Evolutionary conservation across 30 jellyfish, hydroid and myxozoan genomes (phyloP).

Genomic region (Rhopilema esculentum): DNA sequence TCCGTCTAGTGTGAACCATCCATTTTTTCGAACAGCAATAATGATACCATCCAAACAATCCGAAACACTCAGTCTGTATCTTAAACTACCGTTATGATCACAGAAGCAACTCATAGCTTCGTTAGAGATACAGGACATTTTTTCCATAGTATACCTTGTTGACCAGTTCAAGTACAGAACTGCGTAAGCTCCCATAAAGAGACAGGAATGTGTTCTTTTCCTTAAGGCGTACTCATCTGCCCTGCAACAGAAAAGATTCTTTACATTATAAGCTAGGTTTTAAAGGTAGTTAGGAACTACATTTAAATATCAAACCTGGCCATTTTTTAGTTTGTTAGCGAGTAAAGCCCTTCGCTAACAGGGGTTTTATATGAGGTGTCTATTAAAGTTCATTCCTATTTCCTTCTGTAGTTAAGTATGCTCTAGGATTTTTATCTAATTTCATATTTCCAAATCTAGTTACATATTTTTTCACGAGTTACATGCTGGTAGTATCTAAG

Average conservation of each 20-base stretch:
- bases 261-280: neutral
- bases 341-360: too few relatives aligned
- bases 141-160: slow-evolving; percentile 69
- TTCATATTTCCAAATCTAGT: too few relatives aligned
- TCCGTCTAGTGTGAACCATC: slow-evolving; percentile 51
- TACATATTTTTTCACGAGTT: too few relatives aligned
- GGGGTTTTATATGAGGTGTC: too few relatives aligned
- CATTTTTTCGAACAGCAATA: slow-evolving; percentile 15
- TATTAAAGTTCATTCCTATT: too few relatives aligned
- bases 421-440: too few relatives aligned
- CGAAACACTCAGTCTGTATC: slow-evolving; percentile 68
- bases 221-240: slow-evolving; percentile 42
- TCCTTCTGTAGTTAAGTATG: too few relatives aligned
- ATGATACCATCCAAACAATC: slow-evolving; percentile 80
- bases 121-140: slow-evolving; percentile 18
- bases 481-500: too few relatives aligned
- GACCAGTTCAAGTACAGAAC: slow-evolving; percentile 82
- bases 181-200: slow-evolving; percentile 91
- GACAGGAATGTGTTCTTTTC: slow-evolving; percentile 81
- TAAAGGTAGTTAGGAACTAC: neutral
- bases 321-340: too few relatives aligned
- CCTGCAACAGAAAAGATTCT: slow-evolving; percentile 27
- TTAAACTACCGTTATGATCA: slow-evolving; percentile 84
- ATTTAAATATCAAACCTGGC: too few relatives aligned
- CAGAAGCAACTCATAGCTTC: slow-evolving; percentile 65